Conservation (phyloP, 2,113 vertebrate species). For the Crotalus horridus region DNA sequence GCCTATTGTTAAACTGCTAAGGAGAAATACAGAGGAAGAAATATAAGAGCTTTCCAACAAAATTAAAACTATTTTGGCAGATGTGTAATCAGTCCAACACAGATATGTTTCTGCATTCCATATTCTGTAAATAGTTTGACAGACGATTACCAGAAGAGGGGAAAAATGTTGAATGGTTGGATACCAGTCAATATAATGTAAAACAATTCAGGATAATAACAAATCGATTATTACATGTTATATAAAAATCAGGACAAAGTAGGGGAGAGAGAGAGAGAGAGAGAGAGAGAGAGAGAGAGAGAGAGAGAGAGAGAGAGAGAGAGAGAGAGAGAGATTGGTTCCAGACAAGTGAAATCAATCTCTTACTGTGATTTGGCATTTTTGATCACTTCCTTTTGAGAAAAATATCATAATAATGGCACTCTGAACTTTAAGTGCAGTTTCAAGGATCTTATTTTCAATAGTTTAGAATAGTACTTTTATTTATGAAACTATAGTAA, state of each 20-base stretch:
- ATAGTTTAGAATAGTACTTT: neutral
- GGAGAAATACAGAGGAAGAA: neutral
- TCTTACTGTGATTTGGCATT: neutral
- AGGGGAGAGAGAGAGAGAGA: too few relatives aligned
- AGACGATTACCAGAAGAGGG: neutral
- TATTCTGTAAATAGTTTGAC: neutral
- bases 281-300: too few relatives aligned
- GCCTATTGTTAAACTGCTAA: neutral
- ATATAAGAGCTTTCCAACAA: neutral
- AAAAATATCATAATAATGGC: neutral
- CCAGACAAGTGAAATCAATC: neutral
- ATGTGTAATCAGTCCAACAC: neutral
- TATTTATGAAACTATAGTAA: neutral
- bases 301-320: too few relatives aligned
- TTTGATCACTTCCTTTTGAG: neutral
- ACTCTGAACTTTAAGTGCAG: neutral
- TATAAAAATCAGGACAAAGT: neutral
- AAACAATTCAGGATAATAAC: neutral
- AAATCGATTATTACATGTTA: neutral
- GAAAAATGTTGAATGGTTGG: neutral
- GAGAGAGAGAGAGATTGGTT: neutral
- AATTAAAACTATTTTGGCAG: neutral
- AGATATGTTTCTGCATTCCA: neutral
- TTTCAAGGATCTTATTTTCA: conserved; percentile 12
- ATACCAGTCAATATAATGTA: neutral